Conservation (phyloP, 1,140 invertebrate genomes). For the Colletes gigas region DNA sequence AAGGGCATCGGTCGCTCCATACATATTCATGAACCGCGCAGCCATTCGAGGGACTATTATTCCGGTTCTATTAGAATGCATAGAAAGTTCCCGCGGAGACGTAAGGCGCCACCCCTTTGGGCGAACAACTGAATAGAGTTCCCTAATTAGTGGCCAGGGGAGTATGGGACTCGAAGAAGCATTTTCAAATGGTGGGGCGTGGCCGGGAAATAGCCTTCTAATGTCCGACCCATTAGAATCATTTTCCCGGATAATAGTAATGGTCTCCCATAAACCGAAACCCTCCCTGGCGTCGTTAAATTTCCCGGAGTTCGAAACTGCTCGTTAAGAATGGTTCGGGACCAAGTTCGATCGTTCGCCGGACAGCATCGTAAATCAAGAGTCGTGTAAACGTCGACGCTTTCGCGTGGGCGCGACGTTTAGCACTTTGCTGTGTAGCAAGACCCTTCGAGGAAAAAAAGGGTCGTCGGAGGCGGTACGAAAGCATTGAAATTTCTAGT, state of each 20-base stretch:
- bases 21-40: slow-evolving; percentile 42
- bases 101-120: slow-evolving; percentile 43
- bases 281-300: neutral
- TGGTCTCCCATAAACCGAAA: neutral
- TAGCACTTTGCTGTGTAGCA: neutral
- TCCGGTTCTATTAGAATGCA: slow-evolving; percentile 56
- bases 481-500: slow-evolving; percentile 60
- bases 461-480: neutral
- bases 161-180: slow-evolving; percentile 58
- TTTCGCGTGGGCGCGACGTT: neutral
- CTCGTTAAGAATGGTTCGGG: neutral
- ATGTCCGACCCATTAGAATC: neutral
- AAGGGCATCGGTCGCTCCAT: neutral
- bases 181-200: slow-evolving; percentile 44
- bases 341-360: neutral
- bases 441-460: neutral
- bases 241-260: neutral
- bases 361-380: neutral
- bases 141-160: slow-evolving; percentile 69
- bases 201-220: slow-evolving; percentile 17
- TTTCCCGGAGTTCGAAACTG: neutral
- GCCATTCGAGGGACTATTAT: slow-evolving; percentile 41
- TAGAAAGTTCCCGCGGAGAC: slow-evolving; percentile 38
- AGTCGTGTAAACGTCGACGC: neutral
- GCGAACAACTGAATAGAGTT: slow-evolving; percentile 64